These are phyloP conservation scores for Bujurquina vittata DNA, from an alignment of 2,113 vertebrate genomes.

Conservation along the genomic window DNA sequence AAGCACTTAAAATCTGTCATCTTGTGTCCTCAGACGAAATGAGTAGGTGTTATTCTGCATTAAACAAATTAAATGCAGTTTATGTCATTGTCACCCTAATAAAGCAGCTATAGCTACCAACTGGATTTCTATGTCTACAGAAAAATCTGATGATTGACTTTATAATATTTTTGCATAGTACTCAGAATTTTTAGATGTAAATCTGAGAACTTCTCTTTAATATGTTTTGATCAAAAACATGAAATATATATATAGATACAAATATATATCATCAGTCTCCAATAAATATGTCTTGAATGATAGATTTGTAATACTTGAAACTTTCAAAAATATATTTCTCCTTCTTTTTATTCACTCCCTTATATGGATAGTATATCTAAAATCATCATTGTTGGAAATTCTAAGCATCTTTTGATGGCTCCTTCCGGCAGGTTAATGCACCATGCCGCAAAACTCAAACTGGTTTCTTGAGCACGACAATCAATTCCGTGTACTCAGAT, in stretches of 20 bases:
- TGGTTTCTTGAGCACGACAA: neutral
- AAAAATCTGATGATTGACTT: neutral
- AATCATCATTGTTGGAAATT: neutral
- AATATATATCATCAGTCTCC: neutral
- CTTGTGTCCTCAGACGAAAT: neutral
- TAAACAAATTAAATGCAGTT: conserved; percentile 31
- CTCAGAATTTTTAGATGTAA: neutral
- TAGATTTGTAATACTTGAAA: neutral
- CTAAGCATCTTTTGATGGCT: neutral
- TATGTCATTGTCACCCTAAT: neutral
- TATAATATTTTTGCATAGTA: no score
- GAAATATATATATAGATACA: no score
- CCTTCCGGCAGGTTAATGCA: neutral
- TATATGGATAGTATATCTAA: no score
- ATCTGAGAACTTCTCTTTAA: neutral
- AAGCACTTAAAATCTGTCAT: conserved; percentile 6
- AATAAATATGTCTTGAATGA: neutral
- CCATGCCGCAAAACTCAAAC: neutral
- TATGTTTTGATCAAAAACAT: no score
- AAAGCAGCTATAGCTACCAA: neutral
- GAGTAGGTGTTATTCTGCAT: conserved; percentile 28
- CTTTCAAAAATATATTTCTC: neutral
- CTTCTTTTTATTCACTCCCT: neutral
- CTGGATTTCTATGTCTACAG: neutral
- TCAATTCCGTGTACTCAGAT: no score